Percentiles rank a stretch among this genome's conserved stretches.
phyloP scores from a whole-genome alignment of 2,113 vertebrate species.

The Cebidichthys violaceus region DNA sequence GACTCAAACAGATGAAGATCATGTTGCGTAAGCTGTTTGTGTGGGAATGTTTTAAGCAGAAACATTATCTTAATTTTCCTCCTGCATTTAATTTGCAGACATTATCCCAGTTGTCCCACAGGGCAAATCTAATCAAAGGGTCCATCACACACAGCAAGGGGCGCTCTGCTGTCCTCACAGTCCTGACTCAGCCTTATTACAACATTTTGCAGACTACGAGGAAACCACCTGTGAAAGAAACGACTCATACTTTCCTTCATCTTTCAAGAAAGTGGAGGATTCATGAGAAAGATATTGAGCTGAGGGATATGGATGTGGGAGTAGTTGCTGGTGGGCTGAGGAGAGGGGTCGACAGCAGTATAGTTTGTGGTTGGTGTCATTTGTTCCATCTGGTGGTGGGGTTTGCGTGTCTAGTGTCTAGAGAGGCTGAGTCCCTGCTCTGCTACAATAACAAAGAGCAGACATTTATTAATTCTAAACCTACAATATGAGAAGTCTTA shows the following conservation, averaged over 20 bases:
- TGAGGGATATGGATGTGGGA: conserved; percentile 53
- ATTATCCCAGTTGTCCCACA: conserved; percentile 1
- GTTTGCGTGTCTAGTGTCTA: conserved; percentile 62
- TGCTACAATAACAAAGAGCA: conserved; percentile 44
- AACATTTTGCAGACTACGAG: conserved; percentile 39
- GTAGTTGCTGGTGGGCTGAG: conserved; percentile 46
- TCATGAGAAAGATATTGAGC: conserved; percentile 38
- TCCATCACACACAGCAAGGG: conserved; percentile 1
- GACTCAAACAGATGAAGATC: conserved; percentile 23
- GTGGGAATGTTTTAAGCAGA: neutral
- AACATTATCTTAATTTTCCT: conserved; percentile 15
- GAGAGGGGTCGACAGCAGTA: conserved; percentile 41
- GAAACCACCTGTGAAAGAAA: conserved; percentile 19
- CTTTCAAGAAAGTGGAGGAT: conserved; percentile 29
- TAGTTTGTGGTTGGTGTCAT: conserved; percentile 57
- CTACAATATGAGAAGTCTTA: conserved; percentile 29
- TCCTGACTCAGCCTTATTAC: conserved; percentile 63
- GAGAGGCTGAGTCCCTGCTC: conserved; percentile 16
- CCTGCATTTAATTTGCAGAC: conserved; percentile 29
- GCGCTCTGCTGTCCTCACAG: conserved; percentile 20
- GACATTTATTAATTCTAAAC: conserved; percentile 17
- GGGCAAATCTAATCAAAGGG: conserved; percentile 38
- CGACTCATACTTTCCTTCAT: conserved; percentile 61
- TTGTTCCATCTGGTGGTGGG: conserved; percentile 69
- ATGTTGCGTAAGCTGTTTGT: conserved; percentile 10